Conservation (phyloP, 2,888 invertebrate genomes). For the Azorinus chamasolen region DNA sequence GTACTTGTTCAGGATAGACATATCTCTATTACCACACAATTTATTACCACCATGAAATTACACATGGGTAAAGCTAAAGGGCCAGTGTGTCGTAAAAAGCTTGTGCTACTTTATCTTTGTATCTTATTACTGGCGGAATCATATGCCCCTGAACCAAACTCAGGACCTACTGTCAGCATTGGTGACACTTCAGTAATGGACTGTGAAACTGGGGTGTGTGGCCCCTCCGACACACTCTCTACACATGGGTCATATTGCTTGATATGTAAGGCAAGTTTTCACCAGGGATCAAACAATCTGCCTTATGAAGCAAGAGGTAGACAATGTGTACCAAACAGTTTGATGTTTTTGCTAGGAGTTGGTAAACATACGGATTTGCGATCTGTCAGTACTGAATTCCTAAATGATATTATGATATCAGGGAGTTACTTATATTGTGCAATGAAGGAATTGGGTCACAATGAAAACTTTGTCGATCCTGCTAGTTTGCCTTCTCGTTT, state of each 20-base stretch:
- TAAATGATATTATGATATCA: not conserved
- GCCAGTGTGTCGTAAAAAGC: not conserved
- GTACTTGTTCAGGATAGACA: too few species aligned
- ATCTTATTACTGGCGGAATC: not conserved
- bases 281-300: not conserved
- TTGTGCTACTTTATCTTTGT: not conserved
- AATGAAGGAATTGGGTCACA: not conserved
- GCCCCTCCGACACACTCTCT: too few species aligned
- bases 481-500: not conserved
- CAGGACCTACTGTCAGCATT: too few species aligned
- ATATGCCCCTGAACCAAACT: too few species aligned
- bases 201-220: too few species aligned
- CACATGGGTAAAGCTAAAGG: slow-evolving; percentile 1
- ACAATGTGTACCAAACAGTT: not conserved
- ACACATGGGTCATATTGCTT: too few species aligned
- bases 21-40: not conserved
- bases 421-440: slow-evolving; percentile 1
- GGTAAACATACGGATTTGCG: not conserved
- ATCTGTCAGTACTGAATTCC: not conserved
- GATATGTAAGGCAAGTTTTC: not conserved
- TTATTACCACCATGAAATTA: not conserved
- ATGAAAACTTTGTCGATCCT: not conserved
- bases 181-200: too few species aligned
- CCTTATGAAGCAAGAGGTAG: not conserved
- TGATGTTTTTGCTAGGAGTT: not conserved